Evolutionary conservation across 2,888 invertebrate species (phyloP), one percentile per base, ranked within the genome.

Genomic region (Pristionchus maxplancki): DNA sequence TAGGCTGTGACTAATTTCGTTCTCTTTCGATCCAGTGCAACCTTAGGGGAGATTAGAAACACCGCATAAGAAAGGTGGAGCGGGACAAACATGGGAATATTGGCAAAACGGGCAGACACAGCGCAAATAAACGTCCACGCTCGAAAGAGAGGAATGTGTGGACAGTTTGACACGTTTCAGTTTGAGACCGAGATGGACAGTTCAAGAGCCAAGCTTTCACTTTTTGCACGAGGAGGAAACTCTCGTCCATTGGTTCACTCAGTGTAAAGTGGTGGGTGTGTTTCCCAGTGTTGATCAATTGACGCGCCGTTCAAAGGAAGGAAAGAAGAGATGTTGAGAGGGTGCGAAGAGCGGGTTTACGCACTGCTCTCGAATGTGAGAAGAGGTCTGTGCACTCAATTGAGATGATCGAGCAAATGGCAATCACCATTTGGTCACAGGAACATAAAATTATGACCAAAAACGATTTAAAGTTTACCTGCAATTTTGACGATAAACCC

Each of bases 191-290:
- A n/a, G n/a, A n/a, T 58, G 64, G 37, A 37, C 34, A 71, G 71
- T 71, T 37, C 71, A 71, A 71, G 71, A 71, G 40, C 5, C 71
- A 71, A 71, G 24, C 37, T 37, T 71, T 34, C 8, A 15, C 37
- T 71, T 67, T 71, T 71, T 71, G 71, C 31, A 24, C 1, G 34
- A 71, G 20, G 24, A 64, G 64, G 64, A 64, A 64, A 64, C 71
- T 34, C 71, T 71, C 71, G 71, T 5, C 71, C 37, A 71, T 71
- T 31, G 71, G 71, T 71, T 71, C 71, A 17, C 71, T 15, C 64
- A 64, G 71, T 71, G 40, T 71, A 71, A 71, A 71, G 40, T 71
- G 71, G 71, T 71, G 71, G 71, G 71, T 37, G 67, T 67, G 34
- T 58, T 53, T 28, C 64, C 28, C 64, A 28, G 4, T 71, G 24